phyloP scores from a whole-genome alignment of 2,888 invertebrate genomes.

The Sclerodermus sp. region DNA sequence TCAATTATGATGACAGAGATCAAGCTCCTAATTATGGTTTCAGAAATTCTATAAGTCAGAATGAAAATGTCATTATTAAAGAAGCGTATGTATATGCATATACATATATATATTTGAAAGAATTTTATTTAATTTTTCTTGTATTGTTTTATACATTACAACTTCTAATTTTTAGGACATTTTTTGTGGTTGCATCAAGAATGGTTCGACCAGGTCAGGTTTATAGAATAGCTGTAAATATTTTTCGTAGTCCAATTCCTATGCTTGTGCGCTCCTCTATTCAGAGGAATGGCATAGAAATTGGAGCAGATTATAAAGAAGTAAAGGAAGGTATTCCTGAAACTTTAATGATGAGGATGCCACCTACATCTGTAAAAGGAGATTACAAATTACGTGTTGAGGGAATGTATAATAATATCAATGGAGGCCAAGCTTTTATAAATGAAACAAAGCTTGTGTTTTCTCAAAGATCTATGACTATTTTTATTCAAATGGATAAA shows the following conservation, averaged over 20 bases:
- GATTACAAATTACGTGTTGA: constrained; percentile 83
- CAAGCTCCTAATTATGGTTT: constrained; percentile 1
- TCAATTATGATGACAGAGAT: constrained; percentile 5
- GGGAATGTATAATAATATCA: constrained; percentile 75
- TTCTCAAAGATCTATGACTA: constrained; percentile 89
- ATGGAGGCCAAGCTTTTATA: constrained; percentile 84
- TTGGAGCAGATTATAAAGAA: constrained; percentile 78
- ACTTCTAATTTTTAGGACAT: constrained; percentile 67
- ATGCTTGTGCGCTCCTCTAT: constrained; percentile 87
- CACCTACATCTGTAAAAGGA: constrained; percentile 80
- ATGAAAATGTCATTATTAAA: constrained; percentile 44
- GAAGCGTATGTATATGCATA: constrained; percentile 43
- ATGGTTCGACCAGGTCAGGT: constrained; percentile 91
- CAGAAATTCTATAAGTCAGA: constrained; percentile 2
- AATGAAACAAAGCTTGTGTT: constrained; percentile 86
- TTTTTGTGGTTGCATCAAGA: constrained; percentile 88
- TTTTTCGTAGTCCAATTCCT: constrained; percentile 76
- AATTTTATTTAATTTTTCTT: neutral
- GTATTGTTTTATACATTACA: neutral
- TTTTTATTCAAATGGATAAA: constrained; percentile 93
- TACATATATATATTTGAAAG: neutral
- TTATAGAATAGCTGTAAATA: constrained; percentile 83
- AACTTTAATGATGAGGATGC: constrained; percentile 87
- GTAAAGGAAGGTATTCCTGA: constrained; percentile 87
- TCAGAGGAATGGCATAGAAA: constrained; percentile 85